A percentile compares a stretch with the other conserved stretches of the same genome.
phyloP scores from a whole-genome alignment of 2,888 invertebrate species.

The Pyrochroa serraticornis region DNA sequence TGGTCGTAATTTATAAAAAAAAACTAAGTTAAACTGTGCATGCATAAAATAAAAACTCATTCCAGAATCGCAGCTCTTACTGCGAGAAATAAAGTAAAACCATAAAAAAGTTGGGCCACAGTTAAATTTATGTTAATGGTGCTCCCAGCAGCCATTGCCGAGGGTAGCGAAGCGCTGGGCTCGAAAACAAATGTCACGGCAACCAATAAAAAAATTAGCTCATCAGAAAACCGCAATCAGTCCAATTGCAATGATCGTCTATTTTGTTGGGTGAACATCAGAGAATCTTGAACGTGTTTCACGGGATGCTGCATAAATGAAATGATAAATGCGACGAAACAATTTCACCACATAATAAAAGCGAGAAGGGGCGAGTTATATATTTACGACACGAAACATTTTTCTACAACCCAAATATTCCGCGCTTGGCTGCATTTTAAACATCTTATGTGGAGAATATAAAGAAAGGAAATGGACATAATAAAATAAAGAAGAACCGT shows the following conservation, averaged over 20 bases:
- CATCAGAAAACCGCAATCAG: conserved; percentile 5
- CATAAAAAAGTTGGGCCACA: conserved; percentile 46
- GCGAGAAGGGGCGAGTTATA: conserved; percentile 18
- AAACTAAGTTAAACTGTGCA: conserved; percentile 40
- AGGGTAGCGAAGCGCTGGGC: conserved; percentile 13
- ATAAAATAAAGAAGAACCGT: conserved; percentile 15
- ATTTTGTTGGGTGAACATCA: too few relatives aligned
- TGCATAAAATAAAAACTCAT: conserved; percentile 45
- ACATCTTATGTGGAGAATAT: conserved; percentile 10
- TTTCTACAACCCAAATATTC: conserved; percentile 16
- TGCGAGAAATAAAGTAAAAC: conserved; percentile 46
- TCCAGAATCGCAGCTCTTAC: conserved; percentile 40
- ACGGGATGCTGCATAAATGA: conserved; percentile 10
- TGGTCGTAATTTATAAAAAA: conserved; percentile 31
- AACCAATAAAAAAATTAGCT: conserved; percentile 31
- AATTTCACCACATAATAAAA: conserved; percentile 23
- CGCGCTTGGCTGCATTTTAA: conserved; percentile 20
- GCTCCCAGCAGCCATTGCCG: conserved; percentile 36
- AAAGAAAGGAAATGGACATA: conserved; percentile 15
- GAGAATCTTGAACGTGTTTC: too few relatives aligned
- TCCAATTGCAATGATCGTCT: too few relatives aligned
- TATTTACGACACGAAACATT: conserved; percentile 16
- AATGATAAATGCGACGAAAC: conserved; percentile 28
- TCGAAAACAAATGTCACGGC: conserved; percentile 26
- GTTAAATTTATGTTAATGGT: conserved; percentile 51